A percentile compares a stretch with the other conserved stretches of the same genome.
Conservation (phyloP, 2,888 invertebrate species). For the Ethmia dodecea region DNA sequence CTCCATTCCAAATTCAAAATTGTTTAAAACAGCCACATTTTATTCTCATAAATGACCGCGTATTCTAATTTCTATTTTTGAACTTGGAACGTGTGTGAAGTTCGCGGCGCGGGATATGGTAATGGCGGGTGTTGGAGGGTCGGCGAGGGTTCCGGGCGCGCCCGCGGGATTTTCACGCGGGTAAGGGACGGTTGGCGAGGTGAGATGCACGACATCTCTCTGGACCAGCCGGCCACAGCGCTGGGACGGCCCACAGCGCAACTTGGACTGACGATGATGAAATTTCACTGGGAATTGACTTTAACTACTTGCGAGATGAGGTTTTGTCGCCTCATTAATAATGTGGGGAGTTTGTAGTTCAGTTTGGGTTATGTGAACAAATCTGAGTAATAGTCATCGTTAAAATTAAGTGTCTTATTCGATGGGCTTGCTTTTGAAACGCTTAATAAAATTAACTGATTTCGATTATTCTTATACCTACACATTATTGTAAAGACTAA, state of each 20-base stretch:
- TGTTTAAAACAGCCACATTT: neutral
- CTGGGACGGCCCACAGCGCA: conserved; percentile 64
- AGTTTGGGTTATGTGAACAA: conserved; percentile 1
- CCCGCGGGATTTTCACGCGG: conserved; percentile 46
- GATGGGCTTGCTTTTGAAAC: too few species aligned
- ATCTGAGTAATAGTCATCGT: too few species aligned
- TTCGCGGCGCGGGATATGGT: conserved; percentile 36
- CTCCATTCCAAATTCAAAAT: conserved; percentile 22
- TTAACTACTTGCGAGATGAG: conserved; percentile 62
- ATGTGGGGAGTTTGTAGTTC: conserved; percentile 26
- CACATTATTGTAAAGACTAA: too few species aligned
- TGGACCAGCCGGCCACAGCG: conserved; percentile 49
- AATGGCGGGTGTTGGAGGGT: conserved; percentile 51
- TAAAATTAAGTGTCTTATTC: too few species aligned
- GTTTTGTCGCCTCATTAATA: conserved; percentile 54
- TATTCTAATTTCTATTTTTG: conserved; percentile 20
- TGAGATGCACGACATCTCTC: conserved; percentile 64
- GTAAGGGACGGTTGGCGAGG: conserved; percentile 56
- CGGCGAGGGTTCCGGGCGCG: conserved; percentile 53
- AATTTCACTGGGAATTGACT: conserved; percentile 76
- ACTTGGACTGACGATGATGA: conserved; percentile 76
- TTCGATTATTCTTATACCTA: too few species aligned
- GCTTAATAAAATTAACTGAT: too few species aligned
- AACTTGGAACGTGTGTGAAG: conserved; percentile 25
- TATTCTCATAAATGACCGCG: conserved; percentile 11